These are phyloP conservation scores for Micronycteris hirsuta DNA, from an alignment of 2,113 vertebrate genomes.

Conservation along the genomic window DNA sequence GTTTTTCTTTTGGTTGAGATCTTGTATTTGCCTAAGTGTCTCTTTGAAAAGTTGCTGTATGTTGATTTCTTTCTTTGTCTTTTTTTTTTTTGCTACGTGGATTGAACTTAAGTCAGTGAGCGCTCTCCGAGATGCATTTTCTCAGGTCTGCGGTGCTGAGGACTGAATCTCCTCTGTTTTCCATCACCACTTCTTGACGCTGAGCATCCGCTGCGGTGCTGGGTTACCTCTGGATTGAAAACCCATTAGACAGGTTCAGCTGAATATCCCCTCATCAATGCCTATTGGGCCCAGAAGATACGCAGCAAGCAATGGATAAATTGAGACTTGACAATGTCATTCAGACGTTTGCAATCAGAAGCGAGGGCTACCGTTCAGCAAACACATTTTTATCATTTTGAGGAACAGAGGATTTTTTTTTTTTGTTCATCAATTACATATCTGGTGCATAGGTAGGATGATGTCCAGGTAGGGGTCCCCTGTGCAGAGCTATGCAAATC, in stretches of 20 bases:
- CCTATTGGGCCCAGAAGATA: background rate
- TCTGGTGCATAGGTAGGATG: background rate
- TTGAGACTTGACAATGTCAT: background rate
- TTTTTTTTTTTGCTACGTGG: background rate
- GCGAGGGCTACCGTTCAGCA: background rate
- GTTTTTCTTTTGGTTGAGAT: background rate
- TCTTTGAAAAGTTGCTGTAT: background rate
- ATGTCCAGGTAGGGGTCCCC: fast-evolving
- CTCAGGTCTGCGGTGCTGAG: background rate
- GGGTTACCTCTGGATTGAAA: background rate
- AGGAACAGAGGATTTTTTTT: background rate
- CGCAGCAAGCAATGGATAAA: background rate
- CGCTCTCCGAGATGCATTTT: background rate
- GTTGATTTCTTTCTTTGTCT: background rate
- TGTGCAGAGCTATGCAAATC: background rate
- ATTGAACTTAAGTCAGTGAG: background rate
- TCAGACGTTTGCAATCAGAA: background rate
- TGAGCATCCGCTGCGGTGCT: background rate
- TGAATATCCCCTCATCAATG: background rate
- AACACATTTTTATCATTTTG: background rate
- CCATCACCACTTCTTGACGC: background rate
- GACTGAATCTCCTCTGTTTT: background rate
- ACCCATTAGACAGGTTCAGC: background rate
- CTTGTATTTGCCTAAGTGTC: background rate
- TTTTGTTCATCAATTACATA: no score